These are phyloP conservation scores for Trachelus iudaicus DNA, from an alignment of 2,888 invertebrate genomes.

Conservation along the genomic window DNA sequence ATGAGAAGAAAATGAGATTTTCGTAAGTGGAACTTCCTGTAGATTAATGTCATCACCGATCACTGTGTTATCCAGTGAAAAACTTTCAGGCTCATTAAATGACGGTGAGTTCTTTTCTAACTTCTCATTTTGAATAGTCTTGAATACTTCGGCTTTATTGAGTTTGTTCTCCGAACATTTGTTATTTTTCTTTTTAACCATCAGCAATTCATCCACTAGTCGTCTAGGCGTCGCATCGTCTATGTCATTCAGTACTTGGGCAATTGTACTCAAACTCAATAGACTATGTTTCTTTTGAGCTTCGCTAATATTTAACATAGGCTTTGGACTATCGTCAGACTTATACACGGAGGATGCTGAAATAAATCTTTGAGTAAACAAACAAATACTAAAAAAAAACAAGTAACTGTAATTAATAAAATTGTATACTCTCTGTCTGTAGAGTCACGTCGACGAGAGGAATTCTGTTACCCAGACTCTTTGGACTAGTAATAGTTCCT, in stretches of 20 bases:
- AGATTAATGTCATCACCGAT: slow-evolving; percentile 3
- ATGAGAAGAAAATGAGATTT: too few relatives aligned
- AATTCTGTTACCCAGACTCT: slow-evolving; percentile 32
- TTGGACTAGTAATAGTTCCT: slow-evolving; percentile 43
- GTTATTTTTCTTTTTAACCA: slow-evolving; percentile 42
- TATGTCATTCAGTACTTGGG: slow-evolving; percentile 48
- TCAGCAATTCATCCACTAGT: slow-evolving; percentile 54
- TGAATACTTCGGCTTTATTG: neutral
- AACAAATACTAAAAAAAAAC: neutral
- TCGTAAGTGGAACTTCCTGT: neutral
- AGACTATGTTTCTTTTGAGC: slow-evolving; percentile 43
- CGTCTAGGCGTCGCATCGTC: slow-evolving; percentile 51
- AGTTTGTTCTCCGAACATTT: neutral
- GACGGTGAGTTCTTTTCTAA: slow-evolving; percentile 23
- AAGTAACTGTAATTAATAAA: too few relatives aligned
- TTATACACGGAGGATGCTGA: slow-evolving; percentile 20
- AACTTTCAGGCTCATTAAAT: slow-evolving; percentile 29
- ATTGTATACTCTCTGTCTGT: slow-evolving; percentile 43
- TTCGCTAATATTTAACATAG: neutral
- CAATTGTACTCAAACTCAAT: slow-evolving; percentile 58
- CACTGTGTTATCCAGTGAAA: slow-evolving; percentile 47
- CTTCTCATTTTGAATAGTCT: slow-evolving; percentile 17
- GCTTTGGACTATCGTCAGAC: slow-evolving; percentile 20
- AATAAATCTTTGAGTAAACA: neutral
- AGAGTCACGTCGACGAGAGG: slow-evolving; percentile 51